Percentiles rank a stretch among this genome's conserved stretches.
Conservation (phyloP, 2,888 invertebrate species). For the Margaritifera margaritifera region DNA sequence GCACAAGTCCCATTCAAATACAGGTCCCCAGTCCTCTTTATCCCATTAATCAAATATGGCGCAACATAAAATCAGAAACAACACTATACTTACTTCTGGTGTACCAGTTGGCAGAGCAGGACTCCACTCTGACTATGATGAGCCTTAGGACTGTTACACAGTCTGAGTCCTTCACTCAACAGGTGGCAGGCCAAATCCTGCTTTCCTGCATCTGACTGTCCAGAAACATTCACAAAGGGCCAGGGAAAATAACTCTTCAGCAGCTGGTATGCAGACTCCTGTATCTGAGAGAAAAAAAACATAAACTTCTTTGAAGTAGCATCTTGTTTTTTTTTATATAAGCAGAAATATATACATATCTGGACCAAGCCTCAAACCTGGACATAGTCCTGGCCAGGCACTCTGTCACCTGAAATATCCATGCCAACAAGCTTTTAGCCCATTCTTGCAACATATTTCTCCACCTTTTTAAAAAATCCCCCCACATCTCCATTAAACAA, state of each 20-base stretch:
- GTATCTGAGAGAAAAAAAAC: constrained; percentile 39
- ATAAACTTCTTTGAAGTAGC: not conserved
- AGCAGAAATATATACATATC: too few relatives aligned
- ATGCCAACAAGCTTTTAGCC: too few relatives aligned
- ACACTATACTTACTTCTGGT: constrained; percentile 57
- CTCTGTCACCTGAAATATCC: too few relatives aligned
- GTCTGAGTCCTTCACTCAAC: constrained; percentile 61
- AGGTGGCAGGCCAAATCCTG: constrained; percentile 39
- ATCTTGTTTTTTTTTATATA: not conserved
- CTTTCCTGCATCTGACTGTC: constrained; percentile 7
- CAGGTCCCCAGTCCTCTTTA: too few relatives aligned
- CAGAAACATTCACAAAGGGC: constrained; percentile 19
- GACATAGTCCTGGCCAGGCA: too few relatives aligned
- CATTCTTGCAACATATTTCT: too few relatives aligned
- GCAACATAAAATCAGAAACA: not conserved
- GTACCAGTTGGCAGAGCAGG: constrained; percentile 76
- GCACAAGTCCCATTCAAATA: too few relatives aligned
- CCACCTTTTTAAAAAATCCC: too few relatives aligned
- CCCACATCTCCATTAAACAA: too few relatives aligned
- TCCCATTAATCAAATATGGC: too few relatives aligned
- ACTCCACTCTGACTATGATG: constrained; percentile 79
- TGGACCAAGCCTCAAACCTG: too few relatives aligned
- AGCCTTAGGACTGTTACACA: constrained; percentile 78
- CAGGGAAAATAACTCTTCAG: constrained; percentile 52
- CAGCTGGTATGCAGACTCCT: constrained; percentile 41